Evolutionary conservation across 2,797 vertebrate species (phyloP), one percentile per base, ranked within the genome.

Genomic region (Cyclura pinguis): DNA sequence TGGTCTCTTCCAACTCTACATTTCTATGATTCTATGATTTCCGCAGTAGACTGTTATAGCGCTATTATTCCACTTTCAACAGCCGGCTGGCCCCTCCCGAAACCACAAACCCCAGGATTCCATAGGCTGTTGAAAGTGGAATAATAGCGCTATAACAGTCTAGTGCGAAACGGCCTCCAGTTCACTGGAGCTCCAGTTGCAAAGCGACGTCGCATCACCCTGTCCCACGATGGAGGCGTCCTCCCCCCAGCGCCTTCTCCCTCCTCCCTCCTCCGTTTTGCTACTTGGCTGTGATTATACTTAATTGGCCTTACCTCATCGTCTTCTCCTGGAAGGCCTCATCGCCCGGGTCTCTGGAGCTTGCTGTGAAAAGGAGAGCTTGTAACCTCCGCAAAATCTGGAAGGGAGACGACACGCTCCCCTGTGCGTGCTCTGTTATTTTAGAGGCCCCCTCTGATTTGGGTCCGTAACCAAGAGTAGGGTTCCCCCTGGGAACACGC

Each of bases 331-430:
- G 73, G 52, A 20, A n/a, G 47, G 50, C 80, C 52, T 27, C n/a
- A n/a, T 52, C 64, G 5, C 81, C 57, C 18, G 2, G 20, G 62
- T 88, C 22, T 38, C 82, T 72, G 5, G 74, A 50, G 87, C 24
- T 59, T 35, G 52, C 2, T 18, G 82, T 10, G 73, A 73, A 67
- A n/a, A 20, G 47, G 13, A 78, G 35, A 32, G 13, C 10, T 4
- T 22, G 50, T 42, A 38, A 12, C n/a, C 64, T 3, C 29, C n/a
- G 1, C 0, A 0, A 20, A 84, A 9, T 50, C 35, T 50, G 12
- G 42, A 72, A 29, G 0, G 0, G 0, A 32, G 32, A 1, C 27
- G 3, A 1, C 27, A 4, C 13, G 27, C 3, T 57, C 1, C 24
- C 47, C 20, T 47, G 32, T 22, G 1, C 6, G 9, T n/a, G 3